phyloP scores from a whole-genome alignment of 2,888 invertebrate species.

The Nebria brevicollis region DNA sequence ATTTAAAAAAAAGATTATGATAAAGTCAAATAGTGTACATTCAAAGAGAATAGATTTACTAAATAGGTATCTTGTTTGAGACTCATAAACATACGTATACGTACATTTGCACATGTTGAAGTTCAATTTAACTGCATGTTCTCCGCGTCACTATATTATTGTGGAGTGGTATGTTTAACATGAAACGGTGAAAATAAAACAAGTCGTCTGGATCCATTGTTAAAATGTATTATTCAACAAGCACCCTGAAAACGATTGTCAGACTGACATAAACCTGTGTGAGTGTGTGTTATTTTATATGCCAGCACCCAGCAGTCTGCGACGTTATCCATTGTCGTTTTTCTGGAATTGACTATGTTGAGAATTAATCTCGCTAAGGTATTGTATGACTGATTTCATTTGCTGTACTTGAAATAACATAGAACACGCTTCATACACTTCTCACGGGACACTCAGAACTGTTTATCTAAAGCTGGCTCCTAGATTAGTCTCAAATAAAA shows the following conservation, averaged over 20 bases:
- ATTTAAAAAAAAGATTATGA: too few species aligned
- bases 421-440: constrained; percentile 5
- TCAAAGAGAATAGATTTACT: too few species aligned
- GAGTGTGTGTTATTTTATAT: neutral
- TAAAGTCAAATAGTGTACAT: too few species aligned
- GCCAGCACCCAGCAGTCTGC: neutral
- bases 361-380: constrained; percentile 32
- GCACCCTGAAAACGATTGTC: constrained; percentile 7
- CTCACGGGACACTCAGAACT: neutral
- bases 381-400: constrained; percentile 39
- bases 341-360: neutral
- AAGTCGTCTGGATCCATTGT: constrained; percentile 19
- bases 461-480: neutral
- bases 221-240: constrained; percentile 42
- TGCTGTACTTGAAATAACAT: constrained; percentile 14
- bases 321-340: neutral
- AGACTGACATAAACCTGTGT: neutral
- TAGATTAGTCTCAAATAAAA: neutral
- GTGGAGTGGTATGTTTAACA: neutral
- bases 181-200: constrained; percentile 25
- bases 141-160: neutral
- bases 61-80: neutral
- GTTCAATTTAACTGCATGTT: neutral
- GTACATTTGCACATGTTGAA: neutral
- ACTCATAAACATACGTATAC: neutral